Evolutionary conservation across 1,140 invertebrate species (phyloP), one percentile per base, ranked within the genome.

Genomic region (Protaetia brevitarsis): DNA sequence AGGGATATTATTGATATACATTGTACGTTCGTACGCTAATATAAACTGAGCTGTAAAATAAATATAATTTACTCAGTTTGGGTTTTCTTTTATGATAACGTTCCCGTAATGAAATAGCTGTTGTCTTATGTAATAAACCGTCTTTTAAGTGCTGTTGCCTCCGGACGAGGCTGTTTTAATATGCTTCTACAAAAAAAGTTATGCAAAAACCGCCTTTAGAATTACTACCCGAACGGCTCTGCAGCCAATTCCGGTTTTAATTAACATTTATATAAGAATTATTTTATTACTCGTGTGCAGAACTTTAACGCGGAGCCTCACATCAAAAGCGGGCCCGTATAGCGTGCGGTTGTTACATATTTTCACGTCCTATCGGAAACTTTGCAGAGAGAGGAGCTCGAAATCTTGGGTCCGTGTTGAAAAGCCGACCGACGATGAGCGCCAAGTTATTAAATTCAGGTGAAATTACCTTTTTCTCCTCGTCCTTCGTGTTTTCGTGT

Each of bases 361-460:
- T 13, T 16, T 51, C 41, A 51, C 19, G n/a, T 51, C 26, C 26
- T 51, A 51, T 51, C 19, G 41, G 41, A 51, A 51, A 51, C 41
- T 37, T 37, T 51, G 41, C 19, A 23, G 26, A 0, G 19, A 5
- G 19, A 23, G 5, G 11, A 51, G 41, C 19, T 51, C 11, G 16
- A 37, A 37, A 37, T 11, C 34, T 37, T 16, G 34, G 5, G 7
- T n/a, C n/a, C n/a, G n/a, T 6, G 41, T 19, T 8, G 41, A 16
- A 2, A 23, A 2, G 5, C 16, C 41, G 41, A 19, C 41, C 26
- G 16, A 6, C 41, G 41, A 16, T 51, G 21, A 21, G n/a, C 41
- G 16, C 6, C 21, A 51, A 51, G 41, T 51, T 51, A 51, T 51
- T 51, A 51, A 51, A 51, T 51, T 51, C 41, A 51, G 6, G 19